phyloP scores from a whole-genome alignment of 2,888 invertebrate genomes.

The Argyresthia goedartella region DNA sequence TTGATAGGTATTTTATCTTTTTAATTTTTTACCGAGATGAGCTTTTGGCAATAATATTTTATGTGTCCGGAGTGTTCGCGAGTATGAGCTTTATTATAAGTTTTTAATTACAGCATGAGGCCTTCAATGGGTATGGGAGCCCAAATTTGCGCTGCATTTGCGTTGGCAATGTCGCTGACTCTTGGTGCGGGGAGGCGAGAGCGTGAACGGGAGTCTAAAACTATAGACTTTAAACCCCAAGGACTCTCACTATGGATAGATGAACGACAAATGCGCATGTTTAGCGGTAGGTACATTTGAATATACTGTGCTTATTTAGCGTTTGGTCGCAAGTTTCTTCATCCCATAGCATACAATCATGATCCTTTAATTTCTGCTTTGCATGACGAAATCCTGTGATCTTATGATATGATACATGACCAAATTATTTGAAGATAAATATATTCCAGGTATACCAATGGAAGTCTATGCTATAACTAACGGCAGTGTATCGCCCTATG shows the following conservation, averaged over 20 bases:
- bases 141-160: constrained; percentile 4
- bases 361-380: too few species aligned
- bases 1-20: background rate
- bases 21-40: too few species aligned
- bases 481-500: constrained; percentile 87
- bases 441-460: constrained; percentile 80
- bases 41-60: background rate
- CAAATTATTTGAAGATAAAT: background rate
- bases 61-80: background rate
- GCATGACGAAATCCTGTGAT: too few species aligned
- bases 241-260: constrained; percentile 92
- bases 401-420: too few species aligned
- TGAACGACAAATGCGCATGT: constrained; percentile 90
- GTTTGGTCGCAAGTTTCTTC: too few species aligned
- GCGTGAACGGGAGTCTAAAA: constrained; percentile 29
- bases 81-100: background rate
- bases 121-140: constrained; percentile 12
- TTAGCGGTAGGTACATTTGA: constrained; percentile 78
- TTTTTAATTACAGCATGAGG: constrained; percentile 40
- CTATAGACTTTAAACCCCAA: constrained; percentile 30
- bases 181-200: constrained; percentile 52
- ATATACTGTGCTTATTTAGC: too few species aligned
- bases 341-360: too few species aligned
- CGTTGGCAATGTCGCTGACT: constrained; percentile 36
- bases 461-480: constrained; percentile 91